Conservation (phyloP, 2,113 vertebrate genomes). For the Struthidea cinerea region DNA sequence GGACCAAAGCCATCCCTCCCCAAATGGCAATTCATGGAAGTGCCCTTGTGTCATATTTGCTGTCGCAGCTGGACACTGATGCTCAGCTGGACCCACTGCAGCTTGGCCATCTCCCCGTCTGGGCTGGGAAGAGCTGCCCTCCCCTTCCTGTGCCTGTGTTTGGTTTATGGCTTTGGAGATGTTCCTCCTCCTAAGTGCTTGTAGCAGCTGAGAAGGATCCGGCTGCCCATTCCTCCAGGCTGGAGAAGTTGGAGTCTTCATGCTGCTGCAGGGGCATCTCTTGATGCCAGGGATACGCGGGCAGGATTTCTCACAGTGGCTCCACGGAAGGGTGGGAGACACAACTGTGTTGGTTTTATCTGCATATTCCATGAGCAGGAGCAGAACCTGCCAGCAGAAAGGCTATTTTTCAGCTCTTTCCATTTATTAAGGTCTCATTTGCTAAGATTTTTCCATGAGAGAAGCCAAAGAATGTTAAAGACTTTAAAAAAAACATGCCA, state of each 20-base stretch:
- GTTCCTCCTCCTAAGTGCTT: not conserved
- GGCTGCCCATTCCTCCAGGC: not conserved
- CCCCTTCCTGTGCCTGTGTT: not conserved
- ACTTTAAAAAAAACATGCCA: not conserved
- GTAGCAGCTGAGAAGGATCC: not conserved
- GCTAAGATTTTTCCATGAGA: conserved; percentile 36
- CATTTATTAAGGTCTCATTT: conserved; percentile 42
- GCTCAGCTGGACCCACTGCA: not conserved
- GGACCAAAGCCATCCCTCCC: not conserved
- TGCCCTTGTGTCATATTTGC: not conserved
- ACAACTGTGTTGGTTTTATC: not conserved
- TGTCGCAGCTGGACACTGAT: not conserved
- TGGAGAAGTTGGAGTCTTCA: not conserved
- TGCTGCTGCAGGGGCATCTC: not conserved
- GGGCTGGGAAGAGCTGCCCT: not conserved
- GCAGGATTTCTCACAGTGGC: not conserved
- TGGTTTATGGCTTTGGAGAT: not conserved
- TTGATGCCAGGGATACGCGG: not conserved
- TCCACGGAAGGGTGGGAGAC: not conserved
- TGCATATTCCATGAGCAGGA: not conserved
- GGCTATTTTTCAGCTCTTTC: conserved; percentile 29
- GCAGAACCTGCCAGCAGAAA: not conserved
- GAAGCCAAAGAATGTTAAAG: conserved; percentile 49
- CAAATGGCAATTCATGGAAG: fast-evolving
- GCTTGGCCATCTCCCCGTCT: not conserved